Evolutionary conservation across 2,113 vertebrate genomes (phyloP).

Genomic region (Rhodinocichla rosea): DNA sequence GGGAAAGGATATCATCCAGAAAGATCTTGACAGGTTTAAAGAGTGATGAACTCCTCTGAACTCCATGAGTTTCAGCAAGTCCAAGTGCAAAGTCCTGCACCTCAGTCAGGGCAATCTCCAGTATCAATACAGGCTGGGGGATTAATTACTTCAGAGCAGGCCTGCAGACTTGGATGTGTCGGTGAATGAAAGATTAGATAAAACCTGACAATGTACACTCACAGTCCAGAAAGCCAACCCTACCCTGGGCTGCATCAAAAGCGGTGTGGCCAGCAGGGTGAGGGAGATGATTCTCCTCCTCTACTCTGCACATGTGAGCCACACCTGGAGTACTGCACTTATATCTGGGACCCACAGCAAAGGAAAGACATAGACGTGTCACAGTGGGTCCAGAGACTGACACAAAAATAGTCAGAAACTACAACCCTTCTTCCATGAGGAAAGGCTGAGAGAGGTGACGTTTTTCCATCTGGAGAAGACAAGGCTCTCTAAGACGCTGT

Average conservation of each 20-base stretch:
- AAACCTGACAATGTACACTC: neutral
- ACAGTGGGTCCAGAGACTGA: neutral
- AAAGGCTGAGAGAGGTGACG: neutral
- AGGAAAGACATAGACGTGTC: neutral
- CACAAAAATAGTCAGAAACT: neutral
- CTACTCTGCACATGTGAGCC: neutral
- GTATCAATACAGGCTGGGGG: neutral
- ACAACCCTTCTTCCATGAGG: neutral
- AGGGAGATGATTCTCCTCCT: neutral
- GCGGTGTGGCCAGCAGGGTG: neutral
- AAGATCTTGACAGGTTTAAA: neutral
- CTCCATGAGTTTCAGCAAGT: neutral
- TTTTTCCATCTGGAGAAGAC: neutral
- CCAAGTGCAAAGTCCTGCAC: neutral
- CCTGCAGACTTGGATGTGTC: neutral
- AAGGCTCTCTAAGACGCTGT: neutral
- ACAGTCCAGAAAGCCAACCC: rapidly evolving
- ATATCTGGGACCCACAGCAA: neutral
- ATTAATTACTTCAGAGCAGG: neutral
- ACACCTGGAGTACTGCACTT: neutral
- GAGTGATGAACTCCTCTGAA: rapidly evolving
- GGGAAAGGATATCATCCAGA: neutral
- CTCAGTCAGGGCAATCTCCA: neutral
- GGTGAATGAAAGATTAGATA: neutral
- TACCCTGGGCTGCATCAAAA: neutral